Percentiles rank a stretch among this genome's conserved stretches.
These are phyloP conservation scores for Serrognathus titanus DNA, from an alignment of 2,888 invertebrate genomes.

Conservation along the genomic window DNA sequence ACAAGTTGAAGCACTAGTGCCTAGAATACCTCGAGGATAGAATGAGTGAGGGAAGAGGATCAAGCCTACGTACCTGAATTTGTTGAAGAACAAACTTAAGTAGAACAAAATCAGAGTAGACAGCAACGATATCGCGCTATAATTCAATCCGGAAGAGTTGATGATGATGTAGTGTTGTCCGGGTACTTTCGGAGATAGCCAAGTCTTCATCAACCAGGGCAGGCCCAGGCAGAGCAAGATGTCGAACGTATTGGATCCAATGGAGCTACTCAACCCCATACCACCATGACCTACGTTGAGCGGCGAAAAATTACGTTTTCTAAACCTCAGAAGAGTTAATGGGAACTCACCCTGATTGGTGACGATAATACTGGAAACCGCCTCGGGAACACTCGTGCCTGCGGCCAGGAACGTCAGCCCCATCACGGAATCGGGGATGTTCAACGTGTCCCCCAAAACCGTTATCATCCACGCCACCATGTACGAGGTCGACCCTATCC, in stretches of 20 bases:
- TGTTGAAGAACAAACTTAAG: constrained; percentile 61
- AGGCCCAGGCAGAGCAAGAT: constrained; percentile 73
- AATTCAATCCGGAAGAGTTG: constrained; percentile 72
- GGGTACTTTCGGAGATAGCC: constrained; percentile 58
- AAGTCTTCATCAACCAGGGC: constrained; percentile 72
- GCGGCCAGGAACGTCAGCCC: constrained; percentile 81
- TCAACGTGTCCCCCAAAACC: constrained; percentile 71
- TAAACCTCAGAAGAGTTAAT: neutral
- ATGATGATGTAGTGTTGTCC: constrained; percentile 63
- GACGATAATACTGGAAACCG: constrained; percentile 80
- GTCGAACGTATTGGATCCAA: constrained; percentile 81
- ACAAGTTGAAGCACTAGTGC: too few relatives aligned
- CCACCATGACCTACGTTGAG: constrained; percentile 62
- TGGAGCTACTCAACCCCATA: constrained; percentile 79
- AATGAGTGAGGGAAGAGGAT: too few relatives aligned
- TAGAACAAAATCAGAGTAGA: constrained; percentile 70
- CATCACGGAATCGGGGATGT: constrained; percentile 81
- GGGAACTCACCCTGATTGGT: constrained; percentile 66
- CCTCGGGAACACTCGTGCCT: constrained; percentile 84
- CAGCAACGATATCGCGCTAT: constrained; percentile 71
- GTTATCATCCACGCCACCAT: constrained; percentile 85
- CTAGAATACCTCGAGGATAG: too few relatives aligned
- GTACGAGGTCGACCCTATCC: constrained; percentile 80
- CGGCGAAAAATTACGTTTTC: neutral
- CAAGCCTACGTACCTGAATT: constrained; percentile 52